Conservation (phyloP, 1,140 invertebrate species). For the Nautilus pompilius region DNA sequence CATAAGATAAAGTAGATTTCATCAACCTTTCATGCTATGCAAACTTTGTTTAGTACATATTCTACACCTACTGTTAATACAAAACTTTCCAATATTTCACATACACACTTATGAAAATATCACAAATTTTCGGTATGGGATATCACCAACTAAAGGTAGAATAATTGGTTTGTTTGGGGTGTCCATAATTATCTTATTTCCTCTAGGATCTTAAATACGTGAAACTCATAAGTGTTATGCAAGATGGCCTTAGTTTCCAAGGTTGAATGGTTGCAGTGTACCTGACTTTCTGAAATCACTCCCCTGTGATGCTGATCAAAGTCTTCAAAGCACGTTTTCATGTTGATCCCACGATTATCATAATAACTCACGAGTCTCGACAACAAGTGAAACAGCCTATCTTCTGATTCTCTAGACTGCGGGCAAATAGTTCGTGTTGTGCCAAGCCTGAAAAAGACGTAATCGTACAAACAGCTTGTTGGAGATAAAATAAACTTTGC, state of each 20-base stretch:
- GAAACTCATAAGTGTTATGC: background rate
- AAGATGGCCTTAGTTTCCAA: background rate
- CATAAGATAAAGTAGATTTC: too few relatives aligned
- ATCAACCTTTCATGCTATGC: too few relatives aligned
- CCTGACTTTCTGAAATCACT: constrained; percentile 52
- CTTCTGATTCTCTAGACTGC: constrained; percentile 36
- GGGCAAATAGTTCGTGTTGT: constrained; percentile 44
- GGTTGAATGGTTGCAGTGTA: constrained; percentile 13
- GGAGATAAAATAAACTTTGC: background rate
- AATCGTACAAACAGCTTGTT: too few relatives aligned
- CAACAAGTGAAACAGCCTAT: constrained; percentile 31
- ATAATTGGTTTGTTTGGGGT: background rate
- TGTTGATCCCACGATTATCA: constrained; percentile 48
- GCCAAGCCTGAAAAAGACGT: constrained; percentile 41
- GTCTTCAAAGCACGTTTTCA: constrained; percentile 50
- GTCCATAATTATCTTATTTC: background rate
- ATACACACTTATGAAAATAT: too few relatives aligned
- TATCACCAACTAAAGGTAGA: too few relatives aligned
- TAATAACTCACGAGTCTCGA: constrained; percentile 42
- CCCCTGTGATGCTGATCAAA: constrained; percentile 55
- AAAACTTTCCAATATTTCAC: too few relatives aligned
- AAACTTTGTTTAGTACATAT: too few relatives aligned
- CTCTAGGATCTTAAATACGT: background rate
- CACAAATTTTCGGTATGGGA: too few relatives aligned
- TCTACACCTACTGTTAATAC: too few relatives aligned